Evolutionary conservation across 2,888 invertebrate genomes (phyloP).

Genomic region (Chesias legatella): DNA sequence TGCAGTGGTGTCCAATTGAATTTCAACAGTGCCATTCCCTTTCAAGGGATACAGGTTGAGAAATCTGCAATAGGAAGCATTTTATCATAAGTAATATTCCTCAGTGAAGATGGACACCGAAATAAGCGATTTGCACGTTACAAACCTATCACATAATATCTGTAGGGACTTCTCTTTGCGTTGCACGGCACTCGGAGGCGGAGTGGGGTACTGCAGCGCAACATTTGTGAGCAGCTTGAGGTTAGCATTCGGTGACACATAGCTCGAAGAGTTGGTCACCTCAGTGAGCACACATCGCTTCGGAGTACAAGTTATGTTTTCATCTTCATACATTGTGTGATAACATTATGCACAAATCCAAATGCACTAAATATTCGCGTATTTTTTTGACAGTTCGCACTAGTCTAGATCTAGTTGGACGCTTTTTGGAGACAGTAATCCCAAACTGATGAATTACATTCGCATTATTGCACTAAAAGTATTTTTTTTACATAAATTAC

Average conservation of each 20-base stretch:
- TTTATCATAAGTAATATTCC: not conserved
- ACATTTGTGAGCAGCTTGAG: constrained; percentile 84
- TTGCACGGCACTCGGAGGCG: constrained; percentile 71
- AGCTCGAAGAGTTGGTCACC: constrained; percentile 75
- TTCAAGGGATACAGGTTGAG: constrained; percentile 77
- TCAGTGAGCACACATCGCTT: constrained; percentile 78
- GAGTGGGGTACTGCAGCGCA: constrained; percentile 77
- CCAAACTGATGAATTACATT: constrained; percentile 14
- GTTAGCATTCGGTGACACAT: constrained; percentile 84
- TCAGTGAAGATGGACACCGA: not conserved
- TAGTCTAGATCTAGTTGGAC: constrained; percentile 68
- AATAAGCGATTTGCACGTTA: constrained; percentile 37
- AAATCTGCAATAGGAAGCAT: constrained; percentile 59
- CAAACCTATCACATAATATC: constrained; percentile 82
- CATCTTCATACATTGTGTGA: constrained; percentile 76
- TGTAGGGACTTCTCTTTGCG: constrained; percentile 82
- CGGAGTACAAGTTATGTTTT: constrained; percentile 73
- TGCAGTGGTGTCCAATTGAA: constrained; percentile 83
- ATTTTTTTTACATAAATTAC: constrained; percentile 11
- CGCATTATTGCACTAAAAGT: constrained; percentile 4
- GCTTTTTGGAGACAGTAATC: constrained; percentile 33
- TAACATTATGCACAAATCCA: constrained; percentile 71
- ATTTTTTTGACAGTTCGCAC: constrained; percentile 64
- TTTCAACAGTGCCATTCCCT: constrained; percentile 73
- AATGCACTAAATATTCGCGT: constrained; percentile 66